Conservation (phyloP, 2,888 invertebrate species). For the Cheilosia variabilis region DNA sequence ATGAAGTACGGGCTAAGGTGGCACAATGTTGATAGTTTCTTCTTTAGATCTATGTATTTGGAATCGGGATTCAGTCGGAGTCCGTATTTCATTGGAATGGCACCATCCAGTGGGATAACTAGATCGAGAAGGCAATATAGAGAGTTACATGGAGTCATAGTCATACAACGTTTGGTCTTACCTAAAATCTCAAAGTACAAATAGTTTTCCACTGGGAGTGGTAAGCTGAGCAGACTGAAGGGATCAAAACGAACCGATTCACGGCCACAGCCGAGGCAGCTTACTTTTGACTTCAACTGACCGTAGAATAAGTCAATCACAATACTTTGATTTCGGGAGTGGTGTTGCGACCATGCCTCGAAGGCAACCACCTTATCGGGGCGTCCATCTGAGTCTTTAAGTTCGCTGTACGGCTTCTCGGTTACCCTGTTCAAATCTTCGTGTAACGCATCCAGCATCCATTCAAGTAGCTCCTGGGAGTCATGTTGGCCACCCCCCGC, state of each 20-base stretch:
- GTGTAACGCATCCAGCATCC: constrained; percentile 95
- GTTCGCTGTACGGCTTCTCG: constrained; percentile 88
- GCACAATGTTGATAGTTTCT: constrained; percentile 87
- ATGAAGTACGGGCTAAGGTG: constrained; percentile 86
- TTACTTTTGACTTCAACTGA: constrained; percentile 93
- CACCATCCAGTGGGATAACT: constrained; percentile 92
- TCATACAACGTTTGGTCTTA: constrained; percentile 78
- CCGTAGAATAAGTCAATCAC: constrained; percentile 96
- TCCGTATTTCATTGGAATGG: constrained; percentile 93
- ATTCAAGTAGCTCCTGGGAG: constrained; percentile 95
- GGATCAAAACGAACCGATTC: constrained; percentile 96
- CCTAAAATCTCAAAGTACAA: constrained; percentile 91
- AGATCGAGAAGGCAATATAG: constrained; percentile 72
- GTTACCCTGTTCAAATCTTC: constrained; percentile 94
- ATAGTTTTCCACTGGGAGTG: constrained; percentile 95
- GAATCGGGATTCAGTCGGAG: constrained; percentile 92
- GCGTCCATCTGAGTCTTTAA: constrained; percentile 90
- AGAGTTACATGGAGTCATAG: not conserved
- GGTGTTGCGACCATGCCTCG: constrained; percentile 93
- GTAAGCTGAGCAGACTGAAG: constrained; percentile 94
- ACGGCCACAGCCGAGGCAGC: constrained; percentile 92
- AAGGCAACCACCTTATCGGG: constrained; percentile 89
- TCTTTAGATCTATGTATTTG: constrained; percentile 90
- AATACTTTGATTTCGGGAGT: constrained; percentile 92
- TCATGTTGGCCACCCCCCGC: constrained; percentile 96